Evolutionary conservation across 2,113 vertebrate genomes (phyloP), one percentile per base, ranked within the genome.

Genomic region (Hydrolagus affinis): DNA sequence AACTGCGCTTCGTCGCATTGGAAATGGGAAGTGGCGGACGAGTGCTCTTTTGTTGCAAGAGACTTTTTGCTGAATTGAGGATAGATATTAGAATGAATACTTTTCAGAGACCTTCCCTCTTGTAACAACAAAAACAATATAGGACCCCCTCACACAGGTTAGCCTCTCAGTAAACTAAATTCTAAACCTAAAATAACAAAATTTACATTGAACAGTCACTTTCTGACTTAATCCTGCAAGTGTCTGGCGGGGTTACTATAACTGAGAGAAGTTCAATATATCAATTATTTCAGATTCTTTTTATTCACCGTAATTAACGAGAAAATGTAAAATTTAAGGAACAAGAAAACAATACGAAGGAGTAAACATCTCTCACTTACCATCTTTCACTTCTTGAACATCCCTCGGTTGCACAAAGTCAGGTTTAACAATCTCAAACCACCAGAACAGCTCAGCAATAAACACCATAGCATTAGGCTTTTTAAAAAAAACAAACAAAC

Each of bases 371-470:
- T 12, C n/a, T 86, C 11, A 85, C 92, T 88, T 87, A 98, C 97
- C 96, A 23, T 98, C 96, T 90, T 94, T 96, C 88, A 93, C 91
- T 85, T 97, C 96, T 87, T 97, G 96, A 56, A 94, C 87, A 77
- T 96, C 96, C 87, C 95, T 93, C 56, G 97, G 97, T 21, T 97
- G 96, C 0, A 99, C 97, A 10, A 98, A 98, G 60, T 96, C 96
- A 9, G 97, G 97, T 86, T 94, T 96, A 86, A 97, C 95, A 0
- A 92, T 95, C 89, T 98, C 97, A 89, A 98, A 98, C 96, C 96
- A 97, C 97, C 97, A 98, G 89, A 98, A 99, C 62, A 99, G 94
- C 68, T 99, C 97, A 0, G 97, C 97, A 56, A 98, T 94, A 85
- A 96, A 98, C 21, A 96, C 96, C 96, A 96, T 96, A 0, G 98